Percentiles rank a stretch among this genome's conserved stretches.
Evolutionary conservation across 2,797 vertebrate genomes (phyloP).

Genomic region (Sebastes iracundus): DNA sequence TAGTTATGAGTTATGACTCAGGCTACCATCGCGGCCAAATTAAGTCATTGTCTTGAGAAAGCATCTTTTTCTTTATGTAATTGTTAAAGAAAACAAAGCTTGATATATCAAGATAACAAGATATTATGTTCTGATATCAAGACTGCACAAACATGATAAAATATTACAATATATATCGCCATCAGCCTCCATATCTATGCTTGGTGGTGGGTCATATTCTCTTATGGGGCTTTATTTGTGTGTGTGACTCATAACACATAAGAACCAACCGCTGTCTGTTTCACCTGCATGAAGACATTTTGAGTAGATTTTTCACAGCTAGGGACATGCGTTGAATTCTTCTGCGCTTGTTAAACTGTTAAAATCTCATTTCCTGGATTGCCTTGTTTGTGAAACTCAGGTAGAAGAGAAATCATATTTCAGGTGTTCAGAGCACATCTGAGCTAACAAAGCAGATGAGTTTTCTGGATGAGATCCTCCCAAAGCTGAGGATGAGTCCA

Average conservation of each 20-base stretch:
- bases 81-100: not conserved
- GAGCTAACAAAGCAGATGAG: constrained; percentile 43
- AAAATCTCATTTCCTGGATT: constrained; percentile 37
- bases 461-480: constrained; percentile 14
- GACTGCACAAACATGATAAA: not conserved
- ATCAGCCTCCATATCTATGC: not conserved
- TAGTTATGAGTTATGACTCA: not conserved
- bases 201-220: not conserved
- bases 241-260: not conserved
- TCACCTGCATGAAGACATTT: not conserved
- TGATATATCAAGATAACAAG: not conserved
- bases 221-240: not conserved
- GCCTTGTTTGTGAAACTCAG: constrained; percentile 26
- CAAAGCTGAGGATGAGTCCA: constrained; percentile 10
- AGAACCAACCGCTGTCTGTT: not conserved
- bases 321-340: constrained; percentile 15
- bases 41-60: not conserved
- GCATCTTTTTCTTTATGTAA: not conserved
- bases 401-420: constrained; percentile 25
- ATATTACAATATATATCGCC: not conserved
- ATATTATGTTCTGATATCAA: not conserved
- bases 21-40: not conserved
- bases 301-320: not conserved
- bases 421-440: constrained; percentile 34
- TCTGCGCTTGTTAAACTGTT: constrained; percentile 33